Evolutionary conservation across 1,140 invertebrate genomes (phyloP).

Genomic region (Phocides pigmalion): DNA sequence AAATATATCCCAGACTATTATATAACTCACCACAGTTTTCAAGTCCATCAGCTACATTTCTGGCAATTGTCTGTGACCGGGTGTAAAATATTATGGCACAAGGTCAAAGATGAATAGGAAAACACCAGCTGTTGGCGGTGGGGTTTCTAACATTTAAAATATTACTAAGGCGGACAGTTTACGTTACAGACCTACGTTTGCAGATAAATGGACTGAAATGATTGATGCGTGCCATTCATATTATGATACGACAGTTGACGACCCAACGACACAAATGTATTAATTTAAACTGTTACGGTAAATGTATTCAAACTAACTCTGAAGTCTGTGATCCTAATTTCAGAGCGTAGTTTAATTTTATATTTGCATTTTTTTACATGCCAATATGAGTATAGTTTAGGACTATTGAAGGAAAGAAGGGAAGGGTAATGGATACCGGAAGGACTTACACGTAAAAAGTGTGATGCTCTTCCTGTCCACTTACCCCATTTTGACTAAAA

Average conservation of each 20-base stretch:
- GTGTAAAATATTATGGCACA: conserved; percentile 20
- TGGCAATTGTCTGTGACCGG: conserved; percentile 34
- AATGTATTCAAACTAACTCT: too few species aligned
- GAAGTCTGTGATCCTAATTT: too few species aligned
- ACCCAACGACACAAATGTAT: conserved; percentile 3
- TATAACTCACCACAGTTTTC: conserved; percentile 51
- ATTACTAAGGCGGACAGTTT: neutral
- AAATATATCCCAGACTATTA: conserved; percentile 54
- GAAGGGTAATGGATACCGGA: too few species aligned
- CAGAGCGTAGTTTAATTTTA: too few species aligned
- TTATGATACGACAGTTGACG: conserved; percentile 11
- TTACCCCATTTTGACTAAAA: too few species aligned
- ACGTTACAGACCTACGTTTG: conserved; percentile 4
- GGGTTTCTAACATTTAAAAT: neutral
- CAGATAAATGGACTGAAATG: conserved; percentile 4
- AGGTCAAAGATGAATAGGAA: conserved; percentile 25
- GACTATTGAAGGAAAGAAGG: too few species aligned
- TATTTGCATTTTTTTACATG: too few species aligned
- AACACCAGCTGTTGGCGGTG: conserved; percentile 1
- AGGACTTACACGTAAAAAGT: too few species aligned
- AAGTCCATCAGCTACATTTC: conserved; percentile 35
- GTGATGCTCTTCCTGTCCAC: too few species aligned
- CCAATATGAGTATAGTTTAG: too few species aligned
- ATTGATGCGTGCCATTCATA: conserved; percentile 7
- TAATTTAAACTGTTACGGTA: neutral